A percentile compares a stretch with the other conserved stretches of the same genome.
Evolutionary conservation across 1,140 invertebrate genomes (phyloP).

Genomic region (Gryon sp.): DNA sequence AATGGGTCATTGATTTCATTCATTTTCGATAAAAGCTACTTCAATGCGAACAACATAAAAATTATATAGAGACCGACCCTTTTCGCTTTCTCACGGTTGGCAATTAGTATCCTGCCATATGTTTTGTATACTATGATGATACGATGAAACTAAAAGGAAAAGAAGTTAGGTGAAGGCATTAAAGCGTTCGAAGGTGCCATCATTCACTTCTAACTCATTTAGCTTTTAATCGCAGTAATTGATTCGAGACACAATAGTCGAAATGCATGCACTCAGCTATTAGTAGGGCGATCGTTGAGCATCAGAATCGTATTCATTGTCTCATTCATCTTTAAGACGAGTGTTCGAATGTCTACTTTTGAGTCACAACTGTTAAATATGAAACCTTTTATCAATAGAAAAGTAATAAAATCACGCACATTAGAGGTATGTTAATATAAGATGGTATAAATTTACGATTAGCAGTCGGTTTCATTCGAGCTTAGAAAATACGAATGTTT

Average conservation of each 20-base stretch:
- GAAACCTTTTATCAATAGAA: too few species aligned
- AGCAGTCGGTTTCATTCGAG: too few species aligned
- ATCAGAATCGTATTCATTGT: slow-evolving; percentile 69
- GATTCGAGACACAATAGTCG: slow-evolving; percentile 66
- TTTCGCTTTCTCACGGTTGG: slow-evolving; percentile 39
- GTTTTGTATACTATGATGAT: slow-evolving; percentile 39
- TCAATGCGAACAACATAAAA: slow-evolving; percentile 50
- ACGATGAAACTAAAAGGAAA: slow-evolving; percentile 49
- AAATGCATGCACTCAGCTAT: slow-evolving; percentile 41
- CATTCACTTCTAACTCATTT: slow-evolving; percentile 62
- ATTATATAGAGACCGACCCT: slow-evolving; percentile 50
- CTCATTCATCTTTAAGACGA: slow-evolving; percentile 65
- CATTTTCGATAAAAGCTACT: slow-evolving; percentile 61
- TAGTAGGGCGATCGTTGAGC: slow-evolving; percentile 27
- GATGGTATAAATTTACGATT: too few species aligned
- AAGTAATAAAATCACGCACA: too few species aligned
- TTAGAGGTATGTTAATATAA: too few species aligned
- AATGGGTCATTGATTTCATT: slow-evolving; percentile 43
- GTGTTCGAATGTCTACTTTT: too few species aligned
- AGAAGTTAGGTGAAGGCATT: slow-evolving; percentile 45
- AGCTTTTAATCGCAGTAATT: slow-evolving; percentile 66
- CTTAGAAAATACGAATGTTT: slow-evolving; percentile 31
- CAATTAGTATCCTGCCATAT: slow-evolving; percentile 49
- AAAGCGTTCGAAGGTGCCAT: slow-evolving; percentile 46
- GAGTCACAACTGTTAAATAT: too few species aligned